Base-by-base conservation (phyloP, 2,888 invertebrate genomes). In the Pseudococcus jackbeardsleyi region DNA sequence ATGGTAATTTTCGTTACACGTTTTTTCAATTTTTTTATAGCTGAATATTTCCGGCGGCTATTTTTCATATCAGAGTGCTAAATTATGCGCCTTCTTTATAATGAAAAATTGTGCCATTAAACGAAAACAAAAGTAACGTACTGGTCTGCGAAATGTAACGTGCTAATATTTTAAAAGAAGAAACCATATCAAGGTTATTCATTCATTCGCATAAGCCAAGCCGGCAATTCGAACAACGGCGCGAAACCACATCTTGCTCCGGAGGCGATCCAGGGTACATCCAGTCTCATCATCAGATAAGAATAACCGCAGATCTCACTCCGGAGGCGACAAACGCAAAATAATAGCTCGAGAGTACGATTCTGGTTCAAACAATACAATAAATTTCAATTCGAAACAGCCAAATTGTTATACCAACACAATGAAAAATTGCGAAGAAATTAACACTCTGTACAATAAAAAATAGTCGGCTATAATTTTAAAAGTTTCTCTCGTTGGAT, bases 31-130 rank as follows among this genome's bases (percentile, higher is more conserved):
- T 26, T 64, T 72, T 72, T 33, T 68, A 68, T 68, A 17, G 17
- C 72, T 72, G 33, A 72, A 72, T 72, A 33, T 72, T 72, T 72
- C 72, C 72, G 72, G 72, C 72, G 72, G 33, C 15, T 72, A 72
- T 72, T 72, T 72, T 72, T 72, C 72, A 72, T 39, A 39, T 17
- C 0, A 33, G 12, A 33, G 72, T 17, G 33, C 17, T 72, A 39
- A 72, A 72, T 72, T 72, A 72, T 19, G 15, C 33, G 33, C 33
- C 72, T 72, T 33, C 33, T 64, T 64, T 64, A 64, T 64, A 64
- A 64, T 72, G 72, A 33, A 72, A 72, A 72, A 72, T 72, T 72
- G 33, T 72, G 72, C 72, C 72, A 72, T 72, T 72, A 72, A 72
- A 72, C 17, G 72, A 72, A 72, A 72, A 72, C 72, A 72, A 72